These are phyloP conservation scores for Telmatochromis brachygnathus DNA, from an alignment of 2,113 vertebrate genomes.

Conservation along the genomic window DNA sequence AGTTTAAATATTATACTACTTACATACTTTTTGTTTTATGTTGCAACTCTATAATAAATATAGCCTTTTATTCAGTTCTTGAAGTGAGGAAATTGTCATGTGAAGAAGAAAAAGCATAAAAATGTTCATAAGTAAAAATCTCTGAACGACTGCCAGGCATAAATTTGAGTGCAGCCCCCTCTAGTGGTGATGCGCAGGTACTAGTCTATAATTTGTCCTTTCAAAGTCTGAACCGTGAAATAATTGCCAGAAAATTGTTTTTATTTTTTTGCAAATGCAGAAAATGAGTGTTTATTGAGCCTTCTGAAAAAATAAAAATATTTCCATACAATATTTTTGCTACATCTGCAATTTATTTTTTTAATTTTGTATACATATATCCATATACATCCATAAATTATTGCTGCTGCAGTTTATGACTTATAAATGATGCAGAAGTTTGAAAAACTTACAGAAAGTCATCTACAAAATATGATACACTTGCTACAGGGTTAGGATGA, in stretches of 20 bases:
- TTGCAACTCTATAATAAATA: not conserved
- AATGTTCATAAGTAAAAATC: not conserved
- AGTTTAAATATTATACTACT: not conserved
- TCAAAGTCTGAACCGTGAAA: not conserved
- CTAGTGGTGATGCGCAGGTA: not conserved
- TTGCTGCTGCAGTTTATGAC: not conserved
- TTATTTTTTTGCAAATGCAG: not conserved
- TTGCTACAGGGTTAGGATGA: not conserved
- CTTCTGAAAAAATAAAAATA: not conserved
- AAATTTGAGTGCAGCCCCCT: not conserved
- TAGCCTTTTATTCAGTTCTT: not conserved
- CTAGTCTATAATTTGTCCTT: not conserved
- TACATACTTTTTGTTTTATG: not conserved
- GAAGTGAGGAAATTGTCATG: not conserved
- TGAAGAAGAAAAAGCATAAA: not conserved
- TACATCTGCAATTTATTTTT: not conserved
- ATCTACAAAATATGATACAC: not conserved
- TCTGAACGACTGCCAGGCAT: not conserved
- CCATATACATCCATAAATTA: not conserved
- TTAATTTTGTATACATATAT: not conserved
- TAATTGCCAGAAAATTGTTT: not conserved
- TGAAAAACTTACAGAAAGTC: not conserved
- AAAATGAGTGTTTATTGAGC: not conserved
- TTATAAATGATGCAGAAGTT: not conserved
- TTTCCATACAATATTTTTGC: not conserved